Evolutionary conservation across 1,140 invertebrate species (phyloP), one percentile per base, ranked within the genome.

Genomic region (Zaprionus nigranus): DNA sequence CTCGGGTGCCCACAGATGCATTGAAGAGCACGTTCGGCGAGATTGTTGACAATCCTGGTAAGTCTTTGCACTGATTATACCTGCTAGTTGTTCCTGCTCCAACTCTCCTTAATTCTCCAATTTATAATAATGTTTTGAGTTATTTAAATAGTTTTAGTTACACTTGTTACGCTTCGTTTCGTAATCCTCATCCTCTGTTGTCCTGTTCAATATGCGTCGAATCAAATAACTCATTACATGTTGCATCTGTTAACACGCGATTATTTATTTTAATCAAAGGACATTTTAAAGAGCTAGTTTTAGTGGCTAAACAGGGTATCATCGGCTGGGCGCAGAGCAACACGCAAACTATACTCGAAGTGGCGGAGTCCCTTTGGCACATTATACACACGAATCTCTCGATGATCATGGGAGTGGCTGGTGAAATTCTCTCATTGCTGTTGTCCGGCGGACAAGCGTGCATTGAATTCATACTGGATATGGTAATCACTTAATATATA

Each of bases 371-470:
- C 1, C 92, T 99, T n/a, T 99, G 98, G 98, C 94, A 95, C 24
- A 96, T 99, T 40, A 93, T 99, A 4, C 97, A 97, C 75, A 96
- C 98, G 72, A 99, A 99, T 93, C 95, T 99, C 81, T 97, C 96
- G 15, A 94, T 99, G n/a, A 95, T 98, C n/a, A 93, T 98, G 9
- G 96, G 96, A 36, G 95, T 98, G 2, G 90, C 99, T 2, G 97
- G 97, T 2, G 96, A 98, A 12, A 95, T 98, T 46, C 93, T 99
- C 6, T 98, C 98, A 3, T 91, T 99, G 12, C 90, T 99, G 56
- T 94, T 99, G 54, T 97, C 97, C 64, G 98, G 98, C 38, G 98
- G 98, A 69, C 96, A 98, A 20, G 97, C 98, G 12, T 95, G 99
- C 60, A 94, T 99, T 58, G 99, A 99, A 93, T 98, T 99, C 91